A percentile compares a stretch with the other conserved stretches of the same genome.
phyloP scores from a whole-genome alignment of 2,113 vertebrate genomes.

The Entosphenus tridentatus region DNA sequence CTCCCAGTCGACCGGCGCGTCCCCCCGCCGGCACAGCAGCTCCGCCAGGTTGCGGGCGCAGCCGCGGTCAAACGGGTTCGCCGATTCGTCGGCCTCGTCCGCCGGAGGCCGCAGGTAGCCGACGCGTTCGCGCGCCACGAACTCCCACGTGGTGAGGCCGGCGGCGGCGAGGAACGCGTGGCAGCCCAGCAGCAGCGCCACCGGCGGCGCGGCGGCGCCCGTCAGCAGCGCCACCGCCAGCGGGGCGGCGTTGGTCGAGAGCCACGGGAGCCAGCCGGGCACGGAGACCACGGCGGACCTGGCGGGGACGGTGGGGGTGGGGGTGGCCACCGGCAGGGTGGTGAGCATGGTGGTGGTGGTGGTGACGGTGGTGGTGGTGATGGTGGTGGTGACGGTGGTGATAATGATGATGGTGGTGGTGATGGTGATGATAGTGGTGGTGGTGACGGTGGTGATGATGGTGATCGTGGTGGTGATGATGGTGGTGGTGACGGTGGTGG shows the following conservation, averaged over 20 bases:
- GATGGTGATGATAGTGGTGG: no score
- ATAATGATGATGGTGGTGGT: no score
- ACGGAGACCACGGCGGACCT: conserved; percentile 53
- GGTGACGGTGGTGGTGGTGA: no score
- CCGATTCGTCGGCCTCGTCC: conserved; percentile 11
- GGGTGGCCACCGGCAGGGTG: no score
- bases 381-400: no score
- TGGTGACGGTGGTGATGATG: no score
- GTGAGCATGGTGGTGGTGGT: no score
- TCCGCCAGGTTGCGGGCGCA: conserved; percentile 48
- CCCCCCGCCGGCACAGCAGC: conserved; percentile 25
- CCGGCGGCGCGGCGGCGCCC: conserved; percentile 25
- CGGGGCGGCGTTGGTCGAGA: conserved; percentile 35
- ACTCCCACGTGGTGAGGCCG: conserved; percentile 92
- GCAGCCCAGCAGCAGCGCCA: conserved; percentile 42
- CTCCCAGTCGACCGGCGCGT: conserved; percentile 42
- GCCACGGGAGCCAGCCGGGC: conserved; percentile 36
- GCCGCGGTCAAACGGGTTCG: conserved; percentile 66
- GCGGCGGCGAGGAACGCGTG: conserved; percentile 69
- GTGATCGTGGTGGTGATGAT: no score
- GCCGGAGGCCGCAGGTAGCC: conserved; percentile 51
- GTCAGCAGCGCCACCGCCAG: conserved; percentile 31
- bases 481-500: no score
- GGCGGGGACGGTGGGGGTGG: conserved; percentile 5
- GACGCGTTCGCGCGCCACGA: conserved; percentile 68